Percentiles rank a stretch among this genome's conserved stretches.
These are phyloP conservation scores for Corynorhinus townsendii DNA, from an alignment of 2,113 vertebrate genomes.

Conservation along the genomic window DNA sequence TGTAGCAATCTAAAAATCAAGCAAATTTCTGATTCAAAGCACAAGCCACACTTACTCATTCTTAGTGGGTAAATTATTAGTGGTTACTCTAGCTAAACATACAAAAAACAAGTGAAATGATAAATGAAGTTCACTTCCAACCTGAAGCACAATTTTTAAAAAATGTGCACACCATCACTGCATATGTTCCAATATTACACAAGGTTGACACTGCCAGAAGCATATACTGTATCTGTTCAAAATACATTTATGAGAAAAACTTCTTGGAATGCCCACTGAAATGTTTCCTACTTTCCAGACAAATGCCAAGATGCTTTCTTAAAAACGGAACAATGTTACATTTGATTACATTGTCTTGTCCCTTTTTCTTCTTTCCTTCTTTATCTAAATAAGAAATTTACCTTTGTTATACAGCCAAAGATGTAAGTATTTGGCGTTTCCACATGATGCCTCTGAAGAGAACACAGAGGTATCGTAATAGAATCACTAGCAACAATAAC, in stretches of 20 bases:
- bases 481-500: not conserved
- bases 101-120: not conserved
- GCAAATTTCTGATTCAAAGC: not conserved
- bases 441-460: not conserved
- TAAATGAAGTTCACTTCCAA: slow-evolving; percentile 42
- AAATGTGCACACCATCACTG: not conserved
- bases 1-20: not conserved
- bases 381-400: not conserved
- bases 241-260: slow-evolving; percentile 23
- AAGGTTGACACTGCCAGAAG: not conserved
- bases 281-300: slow-evolving; percentile 13
- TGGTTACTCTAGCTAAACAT: not conserved
- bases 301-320: not conserved
- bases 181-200: not conserved
- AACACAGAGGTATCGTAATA: not conserved
- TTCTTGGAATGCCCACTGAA: not conserved
- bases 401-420: not conserved
- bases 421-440: not conserved
- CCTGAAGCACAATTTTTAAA: not conserved
- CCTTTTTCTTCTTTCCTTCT: not conserved
- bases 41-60: not conserved
- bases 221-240: slow-evolving; percentile 23
- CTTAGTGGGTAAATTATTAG: not conserved
- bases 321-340: not conserved
- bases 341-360: not conserved